phyloP scores from a whole-genome alignment of 2,888 invertebrate genomes.

The Mylabris sibirica region DNA sequence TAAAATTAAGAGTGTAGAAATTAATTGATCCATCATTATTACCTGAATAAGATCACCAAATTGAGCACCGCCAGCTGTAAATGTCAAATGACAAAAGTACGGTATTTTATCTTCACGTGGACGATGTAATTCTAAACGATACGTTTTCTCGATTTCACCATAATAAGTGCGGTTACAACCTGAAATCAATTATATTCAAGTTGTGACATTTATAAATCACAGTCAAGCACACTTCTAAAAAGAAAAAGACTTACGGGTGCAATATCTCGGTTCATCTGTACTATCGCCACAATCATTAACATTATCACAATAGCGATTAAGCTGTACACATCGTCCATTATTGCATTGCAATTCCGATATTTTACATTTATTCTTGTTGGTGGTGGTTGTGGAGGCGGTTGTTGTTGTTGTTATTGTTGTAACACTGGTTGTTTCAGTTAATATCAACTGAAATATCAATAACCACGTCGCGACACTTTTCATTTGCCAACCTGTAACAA shows the following conservation, averaged over 20 bases:
- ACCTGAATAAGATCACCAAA: conserved; percentile 90
- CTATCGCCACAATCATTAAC: conserved; percentile 82
- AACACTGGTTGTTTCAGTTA: conserved; percentile 55
- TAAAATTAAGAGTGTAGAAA: too few species aligned
- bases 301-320: conserved; percentile 81
- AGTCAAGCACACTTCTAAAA: neutral
- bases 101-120: conserved; percentile 87
- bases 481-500: conserved; percentile 37
- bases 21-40: conserved; percentile 23
- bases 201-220: conserved; percentile 15
- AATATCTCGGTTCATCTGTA: conserved; percentile 81
- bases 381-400: conserved; percentile 35
- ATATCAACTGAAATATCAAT: conserved; percentile 43
- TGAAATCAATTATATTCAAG: conserved; percentile 60
- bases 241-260: conserved; percentile 74
- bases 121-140: conserved; percentile 83
- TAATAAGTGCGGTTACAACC: conserved; percentile 92
- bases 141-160: conserved; percentile 87
- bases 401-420: neutral
- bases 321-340: conserved; percentile 72
- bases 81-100: conserved; percentile 86
- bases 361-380: conserved; percentile 64
- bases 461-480: conserved; percentile 26
- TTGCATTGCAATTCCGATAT: conserved; percentile 73
- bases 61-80: conserved; percentile 82